phyloP scores from a whole-genome alignment of 2,797 vertebrate genomes.

The Microchirus variegatus region DNA sequence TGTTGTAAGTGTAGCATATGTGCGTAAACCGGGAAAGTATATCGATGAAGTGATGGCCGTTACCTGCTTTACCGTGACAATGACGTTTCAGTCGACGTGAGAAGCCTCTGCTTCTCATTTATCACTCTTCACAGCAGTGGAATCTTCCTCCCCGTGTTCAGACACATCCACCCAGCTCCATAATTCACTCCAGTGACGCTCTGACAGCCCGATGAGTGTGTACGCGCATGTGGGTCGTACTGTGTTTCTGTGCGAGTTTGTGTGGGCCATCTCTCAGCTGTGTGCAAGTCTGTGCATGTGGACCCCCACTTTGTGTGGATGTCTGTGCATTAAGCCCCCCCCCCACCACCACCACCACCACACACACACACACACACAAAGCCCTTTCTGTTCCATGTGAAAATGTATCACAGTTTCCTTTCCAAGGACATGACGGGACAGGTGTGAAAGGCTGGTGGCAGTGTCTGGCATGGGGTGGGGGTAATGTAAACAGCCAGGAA shows the following conservation, averaged over 20 bases:
- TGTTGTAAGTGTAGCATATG: constrained; percentile 3
- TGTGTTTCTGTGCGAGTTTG: constrained; percentile 42
- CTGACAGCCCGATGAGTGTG: constrained; percentile 54
- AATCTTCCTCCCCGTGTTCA: constrained; percentile 69
- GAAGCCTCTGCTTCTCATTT: constrained; percentile 60
- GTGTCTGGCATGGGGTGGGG: constrained; percentile 44
- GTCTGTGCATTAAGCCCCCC: constrained; percentile 45
- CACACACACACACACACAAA: constrained; percentile 49
- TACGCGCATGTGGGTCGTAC: constrained; percentile 24
- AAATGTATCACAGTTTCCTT: constrained; percentile 70
- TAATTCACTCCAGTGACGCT: constrained; percentile 65
- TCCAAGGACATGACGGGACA: constrained; percentile 73
- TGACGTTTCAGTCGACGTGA: constrained; percentile 37
- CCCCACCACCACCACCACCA: constrained; percentile 17
- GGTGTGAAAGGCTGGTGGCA: constrained; percentile 74
- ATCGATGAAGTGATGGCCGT: constrained; percentile 27
- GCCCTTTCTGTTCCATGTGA: constrained; percentile 63
- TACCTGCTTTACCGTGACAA: constrained; percentile 15
- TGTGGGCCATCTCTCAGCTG: constrained; percentile 59
- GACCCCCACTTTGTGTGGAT: constrained; percentile 36
- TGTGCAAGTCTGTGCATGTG: constrained; percentile 35
- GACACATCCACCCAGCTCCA: constrained; percentile 69
- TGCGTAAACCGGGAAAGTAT: constrained; percentile 7
- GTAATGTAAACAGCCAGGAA: constrained; percentile 76
- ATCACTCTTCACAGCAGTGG: constrained; percentile 63